These are phyloP conservation scores for Trachelus stipa DNA, from an alignment of 2,888 invertebrate genomes.

Conservation along the genomic window DNA sequence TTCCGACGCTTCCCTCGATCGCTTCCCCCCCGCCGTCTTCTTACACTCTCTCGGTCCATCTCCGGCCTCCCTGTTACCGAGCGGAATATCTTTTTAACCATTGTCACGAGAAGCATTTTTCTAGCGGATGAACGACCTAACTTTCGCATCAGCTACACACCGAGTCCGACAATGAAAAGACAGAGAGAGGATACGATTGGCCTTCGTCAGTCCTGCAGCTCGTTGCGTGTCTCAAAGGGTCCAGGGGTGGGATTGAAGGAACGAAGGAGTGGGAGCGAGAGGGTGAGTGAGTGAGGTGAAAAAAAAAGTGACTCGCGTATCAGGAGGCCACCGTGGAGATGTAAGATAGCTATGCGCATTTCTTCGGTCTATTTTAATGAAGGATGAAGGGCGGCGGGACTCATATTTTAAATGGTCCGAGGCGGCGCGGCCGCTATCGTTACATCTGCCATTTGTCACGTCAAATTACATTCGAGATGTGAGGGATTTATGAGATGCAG, in stretches of 20 bases:
- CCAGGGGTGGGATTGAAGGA: not conserved
- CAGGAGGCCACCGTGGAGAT: constrained; percentile 1
- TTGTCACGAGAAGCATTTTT: constrained; percentile 1
- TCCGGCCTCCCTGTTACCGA: not conserved
- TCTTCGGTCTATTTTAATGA: constrained; percentile 51
- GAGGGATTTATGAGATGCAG: constrained; percentile 57
- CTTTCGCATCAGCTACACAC: not conserved
- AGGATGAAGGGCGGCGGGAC: constrained; percentile 35
- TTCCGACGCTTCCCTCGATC: not conserved
- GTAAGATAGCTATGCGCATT: constrained; percentile 13
- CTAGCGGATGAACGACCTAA: not conserved
- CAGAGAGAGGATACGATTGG: not conserved
- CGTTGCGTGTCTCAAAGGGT: not conserved
- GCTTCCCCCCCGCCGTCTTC: not conserved
- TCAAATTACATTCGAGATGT: constrained; percentile 54
- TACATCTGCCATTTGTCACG: constrained; percentile 62
- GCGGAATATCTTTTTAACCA: not conserved
- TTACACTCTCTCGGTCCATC: not conserved
- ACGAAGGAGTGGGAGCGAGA: constrained; percentile 2
- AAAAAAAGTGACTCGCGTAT: not conserved
- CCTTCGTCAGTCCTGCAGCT: not conserved
- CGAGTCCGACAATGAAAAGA: not conserved
- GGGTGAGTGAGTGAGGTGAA: not conserved
- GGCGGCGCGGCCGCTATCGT: constrained; percentile 45
- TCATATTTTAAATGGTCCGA: constrained; percentile 9